A percentile compares a stretch with the other conserved stretches of the same genome.
Evolutionary conservation across 1,140 invertebrate genomes (phyloP).

Genomic region (Whitmania pigra): DNA sequence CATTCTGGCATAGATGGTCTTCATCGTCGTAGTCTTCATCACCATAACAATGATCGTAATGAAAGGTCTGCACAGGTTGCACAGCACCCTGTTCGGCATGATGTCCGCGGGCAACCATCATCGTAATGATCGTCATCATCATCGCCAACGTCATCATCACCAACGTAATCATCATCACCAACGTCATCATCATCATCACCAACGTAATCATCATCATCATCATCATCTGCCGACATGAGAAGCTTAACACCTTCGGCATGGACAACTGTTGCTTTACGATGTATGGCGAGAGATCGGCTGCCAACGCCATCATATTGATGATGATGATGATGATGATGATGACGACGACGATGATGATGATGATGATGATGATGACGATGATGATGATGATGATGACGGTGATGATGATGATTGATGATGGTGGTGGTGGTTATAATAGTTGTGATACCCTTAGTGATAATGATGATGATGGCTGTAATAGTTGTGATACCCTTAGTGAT

Average conservation of each 20-base stretch:
- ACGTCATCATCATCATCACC: not conserved
- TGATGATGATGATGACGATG: not conserved
- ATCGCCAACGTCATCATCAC: not conserved
- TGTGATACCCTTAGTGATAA: not conserved
- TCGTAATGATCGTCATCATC: not conserved
- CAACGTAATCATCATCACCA: not conserved
- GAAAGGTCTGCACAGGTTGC: too few species aligned
- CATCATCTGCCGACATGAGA: not conserved
- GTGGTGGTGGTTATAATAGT: not conserved
- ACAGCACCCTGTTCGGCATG: too few species aligned
- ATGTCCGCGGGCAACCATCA: too few species aligned
- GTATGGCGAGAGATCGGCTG: not conserved
- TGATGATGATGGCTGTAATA: not conserved
- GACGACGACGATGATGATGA: not conserved
- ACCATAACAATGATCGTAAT: not conserved
- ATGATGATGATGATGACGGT: not conserved
- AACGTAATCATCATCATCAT: slow-evolving; percentile 5
- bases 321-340: not conserved
- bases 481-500: not conserved
- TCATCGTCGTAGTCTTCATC: slow-evolving; percentile 10
- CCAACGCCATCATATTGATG: not conserved
- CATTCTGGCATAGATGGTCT: too few species aligned
- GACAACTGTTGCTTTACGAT: not conserved
- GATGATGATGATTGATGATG: not conserved
- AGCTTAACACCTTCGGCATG: too few species aligned